A percentile compares a stretch with the other conserved stretches of the same genome.
Evolutionary conservation across 2,113 vertebrate genomes (phyloP).

Genomic region (Osmerus mordax): DNA sequence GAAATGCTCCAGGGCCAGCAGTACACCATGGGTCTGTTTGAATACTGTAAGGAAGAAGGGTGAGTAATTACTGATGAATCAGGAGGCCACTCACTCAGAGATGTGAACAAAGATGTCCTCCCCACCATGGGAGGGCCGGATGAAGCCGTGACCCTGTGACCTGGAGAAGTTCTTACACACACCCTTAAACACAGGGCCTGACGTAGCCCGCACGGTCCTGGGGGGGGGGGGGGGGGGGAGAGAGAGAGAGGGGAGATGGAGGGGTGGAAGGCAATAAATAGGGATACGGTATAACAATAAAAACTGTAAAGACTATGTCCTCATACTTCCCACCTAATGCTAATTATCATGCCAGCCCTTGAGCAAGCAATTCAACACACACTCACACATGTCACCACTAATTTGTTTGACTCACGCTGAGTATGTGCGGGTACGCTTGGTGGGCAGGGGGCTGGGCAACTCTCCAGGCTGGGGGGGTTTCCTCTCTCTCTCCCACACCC

Average conservation of each 20-base stretch:
- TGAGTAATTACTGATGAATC: neutral
- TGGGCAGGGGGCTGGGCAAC: constrained; percentile 92
- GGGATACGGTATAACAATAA: neutral
- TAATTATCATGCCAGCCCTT: too few relatives aligned
- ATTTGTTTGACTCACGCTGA: constrained; percentile 84
- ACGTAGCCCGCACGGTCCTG: constrained; percentile 88
- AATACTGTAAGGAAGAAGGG: neutral
- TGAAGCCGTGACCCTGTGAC: constrained; percentile 95
- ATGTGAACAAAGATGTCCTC: constrained; percentile 98
- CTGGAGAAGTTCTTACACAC: constrained; percentile 98
- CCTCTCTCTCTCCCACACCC: constrained; percentile 88
- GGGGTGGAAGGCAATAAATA: neutral
- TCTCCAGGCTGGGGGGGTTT: constrained; percentile 78
- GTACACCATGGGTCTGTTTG: neutral
- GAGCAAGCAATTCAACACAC: neutral
- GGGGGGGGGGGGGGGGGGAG: neutral
- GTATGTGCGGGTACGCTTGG: constrained; percentile 94
- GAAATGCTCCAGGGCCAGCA: too few relatives aligned
- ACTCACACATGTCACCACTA: neutral
- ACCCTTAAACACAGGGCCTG: constrained; percentile 88
- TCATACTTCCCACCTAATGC: neutral
- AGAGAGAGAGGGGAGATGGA: constrained; percentile 2
- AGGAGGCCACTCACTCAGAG: constrained; percentile 83
- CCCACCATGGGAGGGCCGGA: constrained; percentile 85
- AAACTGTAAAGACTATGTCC: neutral